A percentile compares a stretch with the other conserved stretches of the same genome.
Conservation (phyloP, 2,113 vertebrate species). For the Thamnophis sirtalis region DNA sequence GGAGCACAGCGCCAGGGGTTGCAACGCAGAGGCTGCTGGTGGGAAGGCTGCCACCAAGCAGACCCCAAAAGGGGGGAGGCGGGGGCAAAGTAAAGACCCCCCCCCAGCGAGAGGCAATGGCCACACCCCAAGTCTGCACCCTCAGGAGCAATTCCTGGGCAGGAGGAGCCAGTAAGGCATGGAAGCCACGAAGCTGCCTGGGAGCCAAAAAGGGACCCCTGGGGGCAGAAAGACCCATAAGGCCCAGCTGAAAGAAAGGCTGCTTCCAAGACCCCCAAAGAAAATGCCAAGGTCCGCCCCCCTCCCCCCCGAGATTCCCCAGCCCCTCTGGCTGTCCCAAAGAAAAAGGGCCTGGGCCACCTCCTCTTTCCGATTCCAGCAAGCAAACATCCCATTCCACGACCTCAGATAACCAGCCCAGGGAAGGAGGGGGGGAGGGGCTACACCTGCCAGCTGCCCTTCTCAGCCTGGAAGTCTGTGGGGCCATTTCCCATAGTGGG, state of each 20-base stretch:
- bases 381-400: slow-evolving; percentile 56
- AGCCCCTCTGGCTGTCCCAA: slow-evolving; percentile 41
- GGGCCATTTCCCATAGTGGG: not conserved
- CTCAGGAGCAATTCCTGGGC: not conserved
- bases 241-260: not conserved
- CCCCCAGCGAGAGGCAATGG: not conserved
- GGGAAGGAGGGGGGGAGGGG: not conserved
- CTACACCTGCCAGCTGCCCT: slow-evolving; percentile 40
- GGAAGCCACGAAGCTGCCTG: not conserved
- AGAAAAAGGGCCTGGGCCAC: not conserved
- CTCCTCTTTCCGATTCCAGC: slow-evolving; percentile 58
- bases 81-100: not conserved
- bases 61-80: slow-evolving; percentile 28
- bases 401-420: slow-evolving; percentile 59
- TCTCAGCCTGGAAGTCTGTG: slow-evolving; percentile 60
- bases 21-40: slow-evolving; percentile 56
- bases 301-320: not conserved
- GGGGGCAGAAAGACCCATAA: too few relatives aligned
- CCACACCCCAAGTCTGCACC: not conserved
- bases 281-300: not conserved
- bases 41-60: slow-evolving; percentile 36
- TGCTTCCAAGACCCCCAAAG: not conserved
- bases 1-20: slow-evolving; percentile 63
- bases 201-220: not conserved
- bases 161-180: not conserved